Conservation (phyloP, 2,888 invertebrate genomes). For the Synanthedon andrenaeformis region DNA sequence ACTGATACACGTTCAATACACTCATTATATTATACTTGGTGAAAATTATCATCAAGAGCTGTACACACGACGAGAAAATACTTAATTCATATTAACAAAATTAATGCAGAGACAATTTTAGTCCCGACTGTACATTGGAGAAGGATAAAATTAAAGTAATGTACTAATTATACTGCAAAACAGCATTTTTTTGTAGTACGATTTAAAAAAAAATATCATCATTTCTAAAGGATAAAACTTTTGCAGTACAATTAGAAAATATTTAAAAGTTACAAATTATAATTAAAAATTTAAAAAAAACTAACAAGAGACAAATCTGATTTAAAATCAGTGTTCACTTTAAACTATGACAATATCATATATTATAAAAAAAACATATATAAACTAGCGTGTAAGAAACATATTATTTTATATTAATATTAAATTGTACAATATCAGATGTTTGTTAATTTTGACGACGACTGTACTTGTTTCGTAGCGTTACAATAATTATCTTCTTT, state of each 20-base stretch:
- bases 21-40: constrained; percentile 2
- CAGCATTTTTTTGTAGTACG: too few species aligned
- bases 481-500: too few species aligned
- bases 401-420: constrained; percentile 31
- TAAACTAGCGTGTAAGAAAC: constrained; percentile 48
- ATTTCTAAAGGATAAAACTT: too few species aligned
- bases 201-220: too few species aligned
- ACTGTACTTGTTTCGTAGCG: constrained; percentile 1
- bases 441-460: constrained; percentile 24
- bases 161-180: background rate
- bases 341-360: constrained; percentile 27
- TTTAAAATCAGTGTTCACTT: constrained; percentile 46
- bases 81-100: too few species aligned
- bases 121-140: background rate
- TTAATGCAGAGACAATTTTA: too few species aligned
- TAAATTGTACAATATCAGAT: constrained; percentile 61
- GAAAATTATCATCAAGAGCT: background rate
- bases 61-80: too few species aligned
- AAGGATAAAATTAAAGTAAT: too few species aligned
- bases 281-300: too few species aligned
- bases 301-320: constrained; percentile 27
- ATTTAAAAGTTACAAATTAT: too few species aligned
- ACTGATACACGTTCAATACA: constrained; percentile 6
- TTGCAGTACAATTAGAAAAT: too few species aligned
- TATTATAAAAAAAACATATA: constrained; percentile 36